These are phyloP conservation scores for Oikopleura vanhoeffeni DNA, from an alignment of 23 tunicate genomes.

Conservation along the genomic window DNA sequence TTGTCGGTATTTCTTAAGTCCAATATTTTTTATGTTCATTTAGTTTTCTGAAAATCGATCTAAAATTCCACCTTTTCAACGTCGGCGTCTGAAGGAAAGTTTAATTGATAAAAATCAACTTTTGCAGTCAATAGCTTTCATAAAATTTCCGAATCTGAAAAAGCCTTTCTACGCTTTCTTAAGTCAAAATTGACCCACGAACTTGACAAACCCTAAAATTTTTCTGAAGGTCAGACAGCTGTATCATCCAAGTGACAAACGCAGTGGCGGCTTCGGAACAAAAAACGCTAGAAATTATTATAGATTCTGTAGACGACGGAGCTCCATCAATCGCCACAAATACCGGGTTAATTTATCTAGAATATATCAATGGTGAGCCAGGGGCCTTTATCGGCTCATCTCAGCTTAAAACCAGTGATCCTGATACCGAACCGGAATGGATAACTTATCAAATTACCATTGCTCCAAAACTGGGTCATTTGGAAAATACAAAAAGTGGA, in stretches of 20 bases:
- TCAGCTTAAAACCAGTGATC: conserved; percentile 52
- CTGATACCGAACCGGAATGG: conserved; percentile 49
- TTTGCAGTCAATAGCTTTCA: too few species aligned
- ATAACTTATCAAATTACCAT: conserved; percentile 53
- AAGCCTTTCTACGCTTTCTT: too few species aligned
- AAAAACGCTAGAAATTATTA: conserved; percentile 23
- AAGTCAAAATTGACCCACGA: too few species aligned
- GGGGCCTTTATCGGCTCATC: conserved; percentile 27
- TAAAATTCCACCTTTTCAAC: too few species aligned
- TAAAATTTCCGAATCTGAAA: too few species aligned
- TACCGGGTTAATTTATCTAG: conserved; percentile 59
- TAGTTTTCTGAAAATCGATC: too few species aligned
- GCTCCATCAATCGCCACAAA: conserved; percentile 69
- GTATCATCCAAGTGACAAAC: background rate
- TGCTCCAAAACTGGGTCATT: conserved; percentile 46
- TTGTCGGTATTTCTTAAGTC: too few species aligned
- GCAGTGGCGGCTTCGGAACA: background rate
- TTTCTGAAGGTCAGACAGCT: background rate
- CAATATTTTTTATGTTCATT: too few species aligned
- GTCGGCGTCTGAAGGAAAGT: too few species aligned
- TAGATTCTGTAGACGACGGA: conserved; percentile 76
- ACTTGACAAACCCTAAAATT: too few species aligned
- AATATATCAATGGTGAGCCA: conserved; percentile 46
- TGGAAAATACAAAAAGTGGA: conserved; percentile 28
- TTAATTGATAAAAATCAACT: too few species aligned